Conservation (phyloP, 2,113 vertebrate genomes). For the Lates calcarifer region DNA sequence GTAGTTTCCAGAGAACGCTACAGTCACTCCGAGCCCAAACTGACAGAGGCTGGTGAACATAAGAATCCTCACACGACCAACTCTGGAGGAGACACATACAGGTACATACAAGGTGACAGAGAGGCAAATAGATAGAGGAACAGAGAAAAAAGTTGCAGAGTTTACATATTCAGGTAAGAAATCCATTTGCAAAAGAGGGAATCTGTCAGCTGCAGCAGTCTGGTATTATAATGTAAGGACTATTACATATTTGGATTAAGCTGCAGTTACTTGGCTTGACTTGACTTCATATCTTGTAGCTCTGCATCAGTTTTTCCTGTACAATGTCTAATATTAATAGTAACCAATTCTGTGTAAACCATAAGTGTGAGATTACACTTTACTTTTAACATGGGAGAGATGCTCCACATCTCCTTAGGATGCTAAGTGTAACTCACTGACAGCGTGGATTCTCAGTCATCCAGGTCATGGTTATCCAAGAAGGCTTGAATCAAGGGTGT, state of each 20-base stretch:
- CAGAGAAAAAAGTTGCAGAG: neutral
- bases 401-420: too few relatives aligned
- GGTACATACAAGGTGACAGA: neutral
- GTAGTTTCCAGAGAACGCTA: slow-evolving; percentile 90
- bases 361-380: too few relatives aligned
- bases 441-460: too few relatives aligned
- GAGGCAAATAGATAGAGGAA: neutral
- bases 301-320: too few relatives aligned
- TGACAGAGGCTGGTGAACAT: slow-evolving; percentile 89
- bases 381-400: too few relatives aligned
- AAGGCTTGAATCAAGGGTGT: neutral
- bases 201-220: neutral
- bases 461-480: too few relatives aligned
- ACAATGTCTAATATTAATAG: too few relatives aligned
- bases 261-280: neutral
- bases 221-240: neutral
- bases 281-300: too few relatives aligned
- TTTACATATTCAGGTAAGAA: neutral
- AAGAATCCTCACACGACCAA: slow-evolving; percentile 89
- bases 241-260: too few relatives aligned
- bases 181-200: neutral
- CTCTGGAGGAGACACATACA: slow-evolving; percentile 74
- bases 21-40: slow-evolving; percentile 88
- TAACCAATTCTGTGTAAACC: too few relatives aligned
- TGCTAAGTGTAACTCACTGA: too few relatives aligned